Conservation (phyloP, 2,888 invertebrate genomes). For the Ischnura elegans region DNA sequence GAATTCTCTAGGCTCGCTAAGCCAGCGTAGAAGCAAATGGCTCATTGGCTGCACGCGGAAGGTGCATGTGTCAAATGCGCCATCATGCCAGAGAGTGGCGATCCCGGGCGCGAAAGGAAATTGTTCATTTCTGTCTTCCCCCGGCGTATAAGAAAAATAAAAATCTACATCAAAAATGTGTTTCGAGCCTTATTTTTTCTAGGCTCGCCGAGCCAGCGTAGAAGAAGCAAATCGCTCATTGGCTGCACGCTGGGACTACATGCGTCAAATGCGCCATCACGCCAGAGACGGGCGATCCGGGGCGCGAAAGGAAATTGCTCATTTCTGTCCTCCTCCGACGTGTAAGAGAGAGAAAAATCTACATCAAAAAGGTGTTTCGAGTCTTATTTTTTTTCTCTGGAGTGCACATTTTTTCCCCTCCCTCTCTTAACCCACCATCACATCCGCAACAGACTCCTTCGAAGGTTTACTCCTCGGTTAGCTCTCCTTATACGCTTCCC, state of each 20-base stretch:
- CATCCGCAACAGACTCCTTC: constrained; percentile 21
- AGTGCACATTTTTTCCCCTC: not conserved
- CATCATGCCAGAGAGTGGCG: not conserved
- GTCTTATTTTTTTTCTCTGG: not conserved
- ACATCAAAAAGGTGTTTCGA: too few relatives aligned
- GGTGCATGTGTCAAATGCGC: not conserved
- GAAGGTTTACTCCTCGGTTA: not conserved
- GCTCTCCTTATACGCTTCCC: too few relatives aligned
- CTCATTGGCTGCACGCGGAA: too few relatives aligned
- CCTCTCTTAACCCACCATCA: not conserved
- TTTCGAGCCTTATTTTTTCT: too few relatives aligned
- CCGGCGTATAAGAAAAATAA: not conserved
- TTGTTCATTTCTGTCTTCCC: not conserved
- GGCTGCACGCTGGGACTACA: not conserved
- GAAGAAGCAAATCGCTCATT: too few relatives aligned
- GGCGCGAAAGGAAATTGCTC: not conserved
- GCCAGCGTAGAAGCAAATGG: too few relatives aligned
- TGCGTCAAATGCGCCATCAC: not conserved
- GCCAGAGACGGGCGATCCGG: not conserved
- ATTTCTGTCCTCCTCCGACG: not conserved
- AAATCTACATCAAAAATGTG: not conserved
- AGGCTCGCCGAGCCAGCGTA: too few relatives aligned
- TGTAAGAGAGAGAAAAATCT: not conserved
- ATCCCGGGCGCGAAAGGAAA: not conserved
- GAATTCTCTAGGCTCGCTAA: too few relatives aligned